These are phyloP conservation scores for Lemur catta DNA, from an alignment of 2,797 vertebrate genomes.

Conservation along the genomic window DNA sequence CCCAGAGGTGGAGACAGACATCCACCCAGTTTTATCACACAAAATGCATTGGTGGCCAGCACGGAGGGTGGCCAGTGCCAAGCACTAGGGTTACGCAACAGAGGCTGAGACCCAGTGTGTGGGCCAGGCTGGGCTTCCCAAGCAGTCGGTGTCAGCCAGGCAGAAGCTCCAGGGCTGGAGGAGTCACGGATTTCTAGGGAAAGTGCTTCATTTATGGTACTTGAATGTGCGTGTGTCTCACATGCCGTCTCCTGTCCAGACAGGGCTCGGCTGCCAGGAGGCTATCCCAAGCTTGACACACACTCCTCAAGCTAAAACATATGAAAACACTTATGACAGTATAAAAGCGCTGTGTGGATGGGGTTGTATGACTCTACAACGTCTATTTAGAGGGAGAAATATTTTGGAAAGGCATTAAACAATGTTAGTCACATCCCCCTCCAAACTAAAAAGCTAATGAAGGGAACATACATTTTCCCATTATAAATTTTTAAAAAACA, in stretches of 20 bases:
- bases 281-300: background rate
- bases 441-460: background rate
- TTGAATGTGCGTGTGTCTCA: background rate
- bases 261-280: background rate
- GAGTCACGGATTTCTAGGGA: background rate
- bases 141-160: background rate
- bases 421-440: background rate
- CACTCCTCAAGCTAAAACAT: background rate
- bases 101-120: fast-evolving
- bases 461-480: background rate
- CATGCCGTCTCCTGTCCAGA: background rate
- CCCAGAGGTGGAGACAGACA: background rate
- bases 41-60: background rate
- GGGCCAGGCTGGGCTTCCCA: background rate
- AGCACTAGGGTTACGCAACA: no score
- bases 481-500: background rate
- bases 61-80: background rate
- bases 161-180: background rate
- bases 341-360: background rate
- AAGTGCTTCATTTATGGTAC: background rate
- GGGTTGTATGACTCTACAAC: background rate
- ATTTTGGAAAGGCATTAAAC: background rate
- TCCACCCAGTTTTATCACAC: background rate
- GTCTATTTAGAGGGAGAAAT: background rate
- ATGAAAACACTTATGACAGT: background rate